Base-by-base conservation (phyloP, 2,888 invertebrate species). In the Phyllotreta striolata region DNA sequence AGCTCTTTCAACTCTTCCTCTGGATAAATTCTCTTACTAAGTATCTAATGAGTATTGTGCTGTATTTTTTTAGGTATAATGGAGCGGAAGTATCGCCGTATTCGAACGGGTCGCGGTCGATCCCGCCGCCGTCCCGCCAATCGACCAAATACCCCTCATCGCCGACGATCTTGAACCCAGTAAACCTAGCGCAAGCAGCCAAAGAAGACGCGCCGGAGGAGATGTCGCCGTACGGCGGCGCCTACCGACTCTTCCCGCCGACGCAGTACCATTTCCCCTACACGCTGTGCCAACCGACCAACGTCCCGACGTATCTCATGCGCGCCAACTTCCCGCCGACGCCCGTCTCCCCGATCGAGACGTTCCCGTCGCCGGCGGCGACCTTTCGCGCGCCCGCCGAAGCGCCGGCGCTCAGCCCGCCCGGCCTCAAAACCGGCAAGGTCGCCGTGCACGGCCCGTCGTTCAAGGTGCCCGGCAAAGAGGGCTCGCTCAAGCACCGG, bases 401-500 rank as follows among this genome's bases (percentile, higher is more conserved):
- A 54, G 77, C 76, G 2, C 24, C 24, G 2, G 24, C 24, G 24
- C 24, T 24, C 24, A 24, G 24, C 24, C 24, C 24, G 24, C 24
- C 24, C 24, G 24, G 2, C 24, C 2, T 4, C 24, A 24, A 24
- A 4, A 24, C 24, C 24, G 4, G 24, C 24, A 24, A 24, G 24
- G n/a, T n/a, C n/a, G n/a, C n/a, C n/a, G n/a, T n/a, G n/a, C 74
- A 73, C 66, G 69, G 69, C 49, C 68, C 71, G 6, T 70, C 67
- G 35, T 81, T 81, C 71, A 80, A 82, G 71, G 83, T 85, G 51
- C 83, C 83, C 10, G 87, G 87, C 0, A 87, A 87, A 71, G 87
- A 87, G 76, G 87, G 87, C 35, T 87, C 87, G 54, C 76, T 87
- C 55, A 88, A 88, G 75, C 87, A 88, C 76, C 81, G 88, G 66